Base-by-base conservation (phyloP, 2,113 vertebrate species). In the Hypanus sabinus region DNA sequence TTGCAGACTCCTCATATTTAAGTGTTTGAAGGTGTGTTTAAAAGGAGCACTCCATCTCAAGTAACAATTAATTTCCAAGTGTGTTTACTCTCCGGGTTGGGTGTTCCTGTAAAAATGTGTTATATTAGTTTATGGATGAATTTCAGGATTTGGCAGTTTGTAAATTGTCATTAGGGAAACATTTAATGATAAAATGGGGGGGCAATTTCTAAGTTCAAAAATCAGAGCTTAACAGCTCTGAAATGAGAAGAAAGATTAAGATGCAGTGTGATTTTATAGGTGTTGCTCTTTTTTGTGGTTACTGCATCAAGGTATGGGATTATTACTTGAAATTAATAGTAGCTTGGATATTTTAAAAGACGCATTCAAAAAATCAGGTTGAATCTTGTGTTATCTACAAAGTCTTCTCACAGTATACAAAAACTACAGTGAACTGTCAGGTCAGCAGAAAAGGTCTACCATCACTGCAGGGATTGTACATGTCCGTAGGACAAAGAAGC, bases 61-160 rank as follows among this genome's bases (percentile, higher is more conserved):
- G 60, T 60, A 90, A 60, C 60, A 90, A 20, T 90, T 65, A 8
- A n/a, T 90, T 65, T 90, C 85, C 85, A 90, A 27, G 65, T 90
- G 60, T 20, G 65, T 90, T 33, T 90, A 30, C 6, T 90, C 57
- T 88, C 24, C 1, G 1, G 9, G 57, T 57, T 16, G 83, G 55
- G 27, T 22, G 11, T 30, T 87, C 27, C 83, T 27, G n/a, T 18
- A 60, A 60, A 16, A 62, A 57, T 62, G 46, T 55, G 10, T 87
- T 60, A 30, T 55, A 87, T 60, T 60, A 12, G 55, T 87, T 87
- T 60, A 57, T 12, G 27, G 83, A 60, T 62, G 30, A 0, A 27
- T 88, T 88, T 88, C 57, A 62, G 57, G 57, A 62, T 12, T 62
- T n/a, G 60, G 57, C 83, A n/a, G 30, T 60, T 57, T 85, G 46